Evolutionary conservation across 2,797 vertebrate genomes (phyloP).

Genomic region (Girardinus metallicus): DNA sequence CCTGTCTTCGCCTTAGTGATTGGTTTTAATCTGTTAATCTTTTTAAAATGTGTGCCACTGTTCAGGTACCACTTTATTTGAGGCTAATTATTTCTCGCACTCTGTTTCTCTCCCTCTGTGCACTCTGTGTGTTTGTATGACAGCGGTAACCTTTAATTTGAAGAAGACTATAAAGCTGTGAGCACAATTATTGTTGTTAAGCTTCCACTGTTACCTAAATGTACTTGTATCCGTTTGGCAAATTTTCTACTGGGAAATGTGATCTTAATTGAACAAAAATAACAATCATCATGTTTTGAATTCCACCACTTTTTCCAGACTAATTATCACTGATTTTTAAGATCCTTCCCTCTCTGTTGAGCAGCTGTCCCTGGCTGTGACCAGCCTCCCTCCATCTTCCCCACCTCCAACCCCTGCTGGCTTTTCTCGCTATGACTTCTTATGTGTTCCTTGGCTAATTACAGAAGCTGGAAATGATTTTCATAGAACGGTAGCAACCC

Average conservation of each 20-base stretch:
- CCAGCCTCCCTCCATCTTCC: neutral
- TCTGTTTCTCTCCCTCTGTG: neutral
- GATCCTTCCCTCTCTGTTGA: conserved; percentile 1
- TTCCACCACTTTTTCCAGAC: conserved; percentile 1
- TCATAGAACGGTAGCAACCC: neutral
- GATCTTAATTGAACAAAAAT: neutral
- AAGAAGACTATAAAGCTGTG: conserved; percentile 14
- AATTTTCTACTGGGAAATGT: conserved; percentile 25
- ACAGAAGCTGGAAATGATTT: conserved; percentile 1
- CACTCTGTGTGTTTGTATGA: neutral
- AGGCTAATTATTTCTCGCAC: neutral
- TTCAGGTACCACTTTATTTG: neutral
- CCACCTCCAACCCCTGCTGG: conserved; percentile 8
- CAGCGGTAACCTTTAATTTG: conserved; percentile 28
- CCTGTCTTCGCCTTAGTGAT: conserved; percentile 12
- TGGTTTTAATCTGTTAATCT: conserved; percentile 7
- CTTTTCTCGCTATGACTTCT: conserved; percentile 12
- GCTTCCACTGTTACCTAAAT: conserved; percentile 20
- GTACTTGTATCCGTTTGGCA: conserved; percentile 9
- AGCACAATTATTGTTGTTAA: conserved; percentile 17
- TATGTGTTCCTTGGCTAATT: conserved; percentile 4
- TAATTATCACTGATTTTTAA: conserved; percentile 8
- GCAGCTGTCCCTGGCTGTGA: conserved; percentile 8
- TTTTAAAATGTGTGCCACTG: conserved; percentile 2
- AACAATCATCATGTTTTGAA: conserved; percentile 2